Evolutionary conservation across 2,888 invertebrate species (phyloP).

Genomic region (Lacanobia oleracea): DNA sequence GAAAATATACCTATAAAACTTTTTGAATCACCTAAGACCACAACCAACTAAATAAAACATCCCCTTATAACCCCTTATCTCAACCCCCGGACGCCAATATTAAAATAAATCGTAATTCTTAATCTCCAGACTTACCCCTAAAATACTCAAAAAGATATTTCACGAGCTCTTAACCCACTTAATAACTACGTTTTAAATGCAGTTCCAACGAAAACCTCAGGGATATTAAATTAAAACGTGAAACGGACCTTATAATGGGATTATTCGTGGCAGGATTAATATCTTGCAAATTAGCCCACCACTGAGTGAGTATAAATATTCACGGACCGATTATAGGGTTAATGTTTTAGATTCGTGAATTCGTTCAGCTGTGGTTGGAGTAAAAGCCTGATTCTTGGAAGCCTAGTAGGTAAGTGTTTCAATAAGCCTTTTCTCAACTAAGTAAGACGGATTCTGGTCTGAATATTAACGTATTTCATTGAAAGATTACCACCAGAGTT

Average conservation of each 20-base stretch:
- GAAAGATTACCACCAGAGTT: not conserved
- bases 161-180: constrained; percentile 42
- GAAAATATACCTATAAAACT: no score
- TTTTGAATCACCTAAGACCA: not conserved
- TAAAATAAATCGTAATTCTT: constrained; percentile 51
- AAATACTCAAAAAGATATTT: constrained; percentile 49
- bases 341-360: constrained; percentile 48
- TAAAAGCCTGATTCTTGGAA: constrained; percentile 12
- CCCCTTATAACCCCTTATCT: constrained; percentile 28
- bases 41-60: constrained; percentile 1
- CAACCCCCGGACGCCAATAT: constrained; percentile 32
- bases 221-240: constrained; percentile 63
- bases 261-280: constrained; percentile 71
- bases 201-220: constrained; percentile 41
- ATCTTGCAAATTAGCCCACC: constrained; percentile 64
- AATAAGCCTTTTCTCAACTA: constrained; percentile 9
- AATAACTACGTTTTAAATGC: constrained; percentile 53
- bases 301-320: constrained; percentile 65
- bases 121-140: constrained; percentile 37
- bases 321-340: constrained; percentile 56
- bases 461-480: constrained; percentile 9
- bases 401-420: constrained; percentile 6
- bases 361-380: constrained; percentile 21
- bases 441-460: not conserved
- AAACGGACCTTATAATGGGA: constrained; percentile 66